A percentile compares a stretch with the other conserved stretches of the same genome.
Evolutionary conservation across 1,140 invertebrate genomes (phyloP).

Genomic region (Babylonia areolata): DNA sequence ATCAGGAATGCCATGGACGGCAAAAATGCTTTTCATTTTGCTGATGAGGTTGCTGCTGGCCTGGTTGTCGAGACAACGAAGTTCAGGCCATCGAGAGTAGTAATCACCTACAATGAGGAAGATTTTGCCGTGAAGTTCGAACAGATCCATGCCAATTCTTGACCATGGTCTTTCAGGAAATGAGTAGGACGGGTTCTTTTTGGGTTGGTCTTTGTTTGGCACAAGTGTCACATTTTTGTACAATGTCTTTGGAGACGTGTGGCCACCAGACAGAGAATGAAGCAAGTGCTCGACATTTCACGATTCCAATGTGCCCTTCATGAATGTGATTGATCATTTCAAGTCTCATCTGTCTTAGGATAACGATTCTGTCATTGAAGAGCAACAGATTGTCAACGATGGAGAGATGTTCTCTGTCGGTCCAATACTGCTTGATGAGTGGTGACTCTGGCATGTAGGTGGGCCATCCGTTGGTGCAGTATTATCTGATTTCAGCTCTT

Average conservation of each 20-base stretch:
- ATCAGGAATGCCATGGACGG: conserved; percentile 52
- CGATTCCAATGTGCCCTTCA: conserved; percentile 44
- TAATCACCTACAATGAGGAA: conserved; percentile 51
- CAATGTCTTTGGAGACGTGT: conserved; percentile 5
- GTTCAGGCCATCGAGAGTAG: conserved; percentile 46
- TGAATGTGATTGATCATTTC: conserved; percentile 36
- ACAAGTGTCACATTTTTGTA: conserved; percentile 39
- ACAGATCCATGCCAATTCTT: conserved; percentile 31
- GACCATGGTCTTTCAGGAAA: conserved; percentile 46
- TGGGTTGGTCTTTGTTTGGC: conserved; percentile 29
- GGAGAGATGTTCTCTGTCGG: conserved; percentile 25
- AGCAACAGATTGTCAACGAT: not conserved
- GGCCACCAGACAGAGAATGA: conserved; percentile 36
- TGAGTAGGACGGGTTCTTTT: conserved; percentile 39
- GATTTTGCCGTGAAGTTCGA: conserved; percentile 26
- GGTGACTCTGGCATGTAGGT: not conserved
- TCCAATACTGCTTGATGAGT: not conserved
- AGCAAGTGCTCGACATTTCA: conserved; percentile 27
- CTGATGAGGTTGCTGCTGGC: not conserved
- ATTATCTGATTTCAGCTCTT: not conserved
- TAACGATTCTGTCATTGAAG: conserved; percentile 31
- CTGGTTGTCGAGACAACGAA: not conserved
- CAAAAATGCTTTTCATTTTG: conserved; percentile 52
- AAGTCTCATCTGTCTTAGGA: conserved; percentile 33
- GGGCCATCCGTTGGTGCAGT: conserved; percentile 17